Evolutionary conservation across 2,888 invertebrate genomes (phyloP).

Genomic region (Sesia bembeciformis): DNA sequence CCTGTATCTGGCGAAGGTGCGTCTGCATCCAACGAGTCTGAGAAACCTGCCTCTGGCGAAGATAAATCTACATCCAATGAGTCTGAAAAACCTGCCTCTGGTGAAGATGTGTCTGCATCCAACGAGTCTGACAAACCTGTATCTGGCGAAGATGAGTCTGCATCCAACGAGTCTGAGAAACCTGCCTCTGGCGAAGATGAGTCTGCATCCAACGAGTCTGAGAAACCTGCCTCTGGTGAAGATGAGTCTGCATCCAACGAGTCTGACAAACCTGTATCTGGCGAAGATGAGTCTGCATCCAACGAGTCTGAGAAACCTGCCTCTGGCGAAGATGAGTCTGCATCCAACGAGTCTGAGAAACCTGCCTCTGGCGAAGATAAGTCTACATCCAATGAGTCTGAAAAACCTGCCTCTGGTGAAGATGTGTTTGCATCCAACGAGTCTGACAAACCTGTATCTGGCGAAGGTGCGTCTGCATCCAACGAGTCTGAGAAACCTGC

Average conservation of each 20-base stretch:
- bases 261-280: neutral
- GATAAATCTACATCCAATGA: neutral
- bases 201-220: neutral
- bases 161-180: neutral
- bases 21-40: neutral
- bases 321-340: neutral
- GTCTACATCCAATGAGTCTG: neutral
- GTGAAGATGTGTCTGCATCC: neutral
- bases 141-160: neutral
- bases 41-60: neutral
- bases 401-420: neutral
- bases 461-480: neutral
- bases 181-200: neutral
- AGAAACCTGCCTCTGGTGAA: neutral
- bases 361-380: neutral
- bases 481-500: neutral
- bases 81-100: neutral
- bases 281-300: neutral
- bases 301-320: neutral
- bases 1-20: neutral
- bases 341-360: neutral
- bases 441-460: neutral
- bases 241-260: neutral
- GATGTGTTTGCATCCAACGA: neutral
- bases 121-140: neutral